phyloP scores from a whole-genome alignment of 2,113 vertebrate genomes.

The Ardeotis arabs region DNA sequence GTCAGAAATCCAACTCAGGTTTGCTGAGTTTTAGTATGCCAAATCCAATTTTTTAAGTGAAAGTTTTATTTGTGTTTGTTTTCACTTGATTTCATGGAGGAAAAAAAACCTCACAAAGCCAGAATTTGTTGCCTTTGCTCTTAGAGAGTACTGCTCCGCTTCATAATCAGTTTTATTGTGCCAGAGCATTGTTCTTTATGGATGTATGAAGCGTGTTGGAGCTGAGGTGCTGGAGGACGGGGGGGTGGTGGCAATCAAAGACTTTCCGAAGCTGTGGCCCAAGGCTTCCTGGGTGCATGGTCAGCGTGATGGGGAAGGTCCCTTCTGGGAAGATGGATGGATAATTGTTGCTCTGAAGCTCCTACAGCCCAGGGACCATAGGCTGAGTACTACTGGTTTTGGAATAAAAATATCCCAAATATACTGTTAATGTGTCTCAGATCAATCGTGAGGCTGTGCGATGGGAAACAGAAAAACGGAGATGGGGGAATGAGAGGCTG shows the following conservation, averaged over 20 bases:
- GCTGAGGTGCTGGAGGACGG: neutral
- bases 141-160: neutral
- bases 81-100: neutral
- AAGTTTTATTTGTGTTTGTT: conserved; percentile 21
- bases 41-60: neutral
- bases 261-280: neutral
- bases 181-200: neutral
- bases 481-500: neutral
- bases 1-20: neutral
- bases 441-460: neutral
- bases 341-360: neutral
- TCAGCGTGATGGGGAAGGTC: neutral
- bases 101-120: neutral
- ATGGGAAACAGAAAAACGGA: neutral
- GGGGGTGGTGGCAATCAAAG: neutral
- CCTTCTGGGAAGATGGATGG: neutral
- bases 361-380: neutral
- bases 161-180: neutral
- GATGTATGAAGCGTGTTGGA: neutral
- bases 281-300: neutral
- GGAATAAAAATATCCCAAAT: neutral
- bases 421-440: neutral
- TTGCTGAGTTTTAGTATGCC: neutral
- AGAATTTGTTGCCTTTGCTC: neutral
- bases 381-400: neutral